phyloP scores from a whole-genome alignment of 2,888 invertebrate species.

The Tetrapedia diversipes region DNA sequence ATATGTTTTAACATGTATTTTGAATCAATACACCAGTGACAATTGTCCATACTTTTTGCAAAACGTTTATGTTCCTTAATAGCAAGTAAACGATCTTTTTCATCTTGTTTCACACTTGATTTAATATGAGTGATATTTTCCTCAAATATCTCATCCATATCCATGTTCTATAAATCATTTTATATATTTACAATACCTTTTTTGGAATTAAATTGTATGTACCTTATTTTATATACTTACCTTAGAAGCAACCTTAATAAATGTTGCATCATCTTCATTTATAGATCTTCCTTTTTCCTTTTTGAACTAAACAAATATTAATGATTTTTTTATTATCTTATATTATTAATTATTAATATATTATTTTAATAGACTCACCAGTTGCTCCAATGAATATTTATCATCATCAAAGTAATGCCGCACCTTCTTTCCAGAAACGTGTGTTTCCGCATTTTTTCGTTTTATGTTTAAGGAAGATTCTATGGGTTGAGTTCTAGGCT shows the following conservation, averaged over 20 bases:
- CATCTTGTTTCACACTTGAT: constrained; percentile 86
- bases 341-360: background rate
- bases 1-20: constrained; percentile 92
- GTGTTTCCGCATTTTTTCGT: constrained; percentile 88
- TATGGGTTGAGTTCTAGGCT: constrained; percentile 76
- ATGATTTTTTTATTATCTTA: constrained; percentile 14
- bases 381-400: constrained; percentile 91
- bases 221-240: constrained; percentile 64
- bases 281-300: constrained; percentile 91
- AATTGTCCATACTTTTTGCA: constrained; percentile 89
- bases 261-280: constrained; percentile 91
- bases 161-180: constrained; percentile 79
- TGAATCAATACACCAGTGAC: constrained; percentile 93
- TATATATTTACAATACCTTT: background rate
- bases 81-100: constrained; percentile 87
- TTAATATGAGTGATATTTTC: constrained; percentile 89
- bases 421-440: constrained; percentile 87
- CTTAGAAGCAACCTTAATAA: constrained; percentile 89
- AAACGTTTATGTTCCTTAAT: constrained; percentile 89
- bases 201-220: constrained; percentile 11
- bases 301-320: constrained; percentile 85
- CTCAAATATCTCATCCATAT: constrained; percentile 93
- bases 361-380: constrained; percentile 85
- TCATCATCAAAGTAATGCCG: constrained; percentile 96
- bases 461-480: constrained; percentile 82